Conservation (phyloP, 2,797 vertebrate genomes). For the Huso huso region DNA sequence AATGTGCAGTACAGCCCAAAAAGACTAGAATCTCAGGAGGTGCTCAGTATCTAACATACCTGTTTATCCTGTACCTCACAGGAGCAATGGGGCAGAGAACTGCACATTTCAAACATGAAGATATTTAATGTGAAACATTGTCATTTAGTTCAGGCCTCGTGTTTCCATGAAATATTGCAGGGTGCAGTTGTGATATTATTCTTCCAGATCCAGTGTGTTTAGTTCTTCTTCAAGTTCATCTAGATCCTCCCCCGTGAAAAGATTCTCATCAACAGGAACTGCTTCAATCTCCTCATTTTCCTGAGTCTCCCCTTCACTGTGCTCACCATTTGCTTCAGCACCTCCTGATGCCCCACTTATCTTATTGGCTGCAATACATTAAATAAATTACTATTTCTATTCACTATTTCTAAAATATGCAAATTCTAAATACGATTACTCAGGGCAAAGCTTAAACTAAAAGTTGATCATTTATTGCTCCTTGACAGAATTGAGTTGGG, state of each 20-base stretch:
- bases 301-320: conserved; percentile 54
- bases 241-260: conserved; percentile 95
- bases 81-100: conserved; percentile 8
- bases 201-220: conserved; percentile 85
- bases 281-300: conserved; percentile 67
- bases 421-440: too few relatives aligned
- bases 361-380: conserved; percentile 69
- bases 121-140: conserved; percentile 23
- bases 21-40: background rate
- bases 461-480: too few relatives aligned
- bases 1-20: conserved; percentile 5
- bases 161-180: conserved; percentile 15
- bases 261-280: conserved; percentile 94
- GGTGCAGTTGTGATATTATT: conserved; percentile 52
- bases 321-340: conserved; percentile 66
- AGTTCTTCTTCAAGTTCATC: conserved; percentile 96
- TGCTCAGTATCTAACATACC: conserved; percentile 5
- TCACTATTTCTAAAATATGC: background rate
- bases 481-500: too few relatives aligned
- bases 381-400: too few relatives aligned
- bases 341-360: conserved; percentile 88
- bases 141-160: conserved; percentile 24
- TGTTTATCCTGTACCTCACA: conserved; percentile 4
- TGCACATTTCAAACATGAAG: conserved; percentile 16
- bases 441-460: too few relatives aligned